A percentile compares a stretch with the other conserved stretches of the same genome.
Conservation (phyloP, 92 coral and sea anemone species). For the Diadumene lineata region DNA sequence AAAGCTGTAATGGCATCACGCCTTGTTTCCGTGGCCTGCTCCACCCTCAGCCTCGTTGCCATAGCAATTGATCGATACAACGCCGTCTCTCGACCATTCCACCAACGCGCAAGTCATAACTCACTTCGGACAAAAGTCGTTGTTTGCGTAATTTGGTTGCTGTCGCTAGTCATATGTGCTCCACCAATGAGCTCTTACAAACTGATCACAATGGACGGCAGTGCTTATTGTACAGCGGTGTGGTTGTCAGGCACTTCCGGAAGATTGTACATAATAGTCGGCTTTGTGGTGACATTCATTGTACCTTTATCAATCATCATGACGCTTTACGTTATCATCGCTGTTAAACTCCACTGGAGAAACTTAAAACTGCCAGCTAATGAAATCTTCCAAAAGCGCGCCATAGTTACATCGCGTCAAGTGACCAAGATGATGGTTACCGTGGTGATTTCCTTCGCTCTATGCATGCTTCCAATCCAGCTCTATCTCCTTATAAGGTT, state of each 20-base stretch:
- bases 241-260: conserved; percentile 8
- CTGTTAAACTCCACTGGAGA: conserved; percentile 9
- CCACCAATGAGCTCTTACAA: conserved; percentile 31
- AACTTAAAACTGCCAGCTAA: background rate
- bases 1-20: conserved; percentile 42
- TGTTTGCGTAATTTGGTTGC: conserved; percentile 19
- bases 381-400: conserved; percentile 13
- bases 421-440: conserved; percentile 29
- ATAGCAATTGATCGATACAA: conserved; percentile 41
- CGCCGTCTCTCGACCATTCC: conserved; percentile 16
- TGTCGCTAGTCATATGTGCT: conserved; percentile 16
- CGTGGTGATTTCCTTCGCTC: conserved; percentile 27
- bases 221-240: conserved; percentile 18
- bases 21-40: conserved; percentile 35
- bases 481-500: conserved; percentile 18
- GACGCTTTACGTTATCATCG: conserved; percentile 22
- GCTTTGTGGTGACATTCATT: conserved; percentile 23
- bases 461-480: conserved; percentile 45
- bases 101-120: conserved; percentile 3
- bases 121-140: conserved; percentile 6
- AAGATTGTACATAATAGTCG: conserved; percentile 15
- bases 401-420: conserved; percentile 14
- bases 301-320: conserved; percentile 20
- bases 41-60: conserved; percentile 38
- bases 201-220: conserved; percentile 6